A percentile compares a stretch with the other conserved stretches of the same genome.
Evolutionary conservation across 1,140 invertebrate species (phyloP).

Genomic region (Oreohelix idahoensis): DNA sequence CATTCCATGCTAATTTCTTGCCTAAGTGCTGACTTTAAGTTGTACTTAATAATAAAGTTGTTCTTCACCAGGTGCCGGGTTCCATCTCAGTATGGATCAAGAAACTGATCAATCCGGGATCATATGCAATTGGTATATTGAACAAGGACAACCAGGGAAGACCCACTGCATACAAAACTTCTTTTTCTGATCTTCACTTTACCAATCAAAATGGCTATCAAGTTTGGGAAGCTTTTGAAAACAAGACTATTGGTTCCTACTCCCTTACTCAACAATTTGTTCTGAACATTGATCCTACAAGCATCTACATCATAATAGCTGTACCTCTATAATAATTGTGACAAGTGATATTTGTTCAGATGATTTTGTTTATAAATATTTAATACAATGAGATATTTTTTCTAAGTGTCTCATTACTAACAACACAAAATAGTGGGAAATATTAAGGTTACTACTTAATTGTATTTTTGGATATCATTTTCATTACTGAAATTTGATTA

Average conservation of each 20-base stretch:
- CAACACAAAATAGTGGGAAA: too few relatives aligned
- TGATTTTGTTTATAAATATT: too few relatives aligned
- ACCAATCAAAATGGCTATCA: conserved; percentile 85
- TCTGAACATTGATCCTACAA: conserved; percentile 94
- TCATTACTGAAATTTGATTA: too few relatives aligned
- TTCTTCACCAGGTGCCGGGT: conserved; percentile 36
- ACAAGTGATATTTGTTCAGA: too few relatives aligned
- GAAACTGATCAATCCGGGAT: conserved; percentile 51
- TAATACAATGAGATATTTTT: too few relatives aligned
- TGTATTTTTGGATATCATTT: too few relatives aligned
- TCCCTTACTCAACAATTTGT: conserved; percentile 90
- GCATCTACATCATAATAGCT: conserved; percentile 68
- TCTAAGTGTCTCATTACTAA: too few relatives aligned
- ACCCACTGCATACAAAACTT: conserved; percentile 39
- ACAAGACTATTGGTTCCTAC: conserved; percentile 78
- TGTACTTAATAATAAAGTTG: too few relatives aligned
- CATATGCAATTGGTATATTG: conserved; percentile 58
- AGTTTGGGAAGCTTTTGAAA: conserved; percentile 79
- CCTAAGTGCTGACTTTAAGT: too few relatives aligned
- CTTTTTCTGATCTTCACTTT: conserved; percentile 86
- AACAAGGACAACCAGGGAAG: conserved; percentile 52
- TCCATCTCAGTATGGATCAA: conserved; percentile 58
- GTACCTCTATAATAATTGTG: neutral
- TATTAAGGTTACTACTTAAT: too few relatives aligned
- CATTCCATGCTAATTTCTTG: too few relatives aligned